Evolutionary conservation across 2,888 invertebrate species (phyloP), one percentile per base, ranked within the genome.

Genomic region (Rhagophthalmus giganteus): DNA sequence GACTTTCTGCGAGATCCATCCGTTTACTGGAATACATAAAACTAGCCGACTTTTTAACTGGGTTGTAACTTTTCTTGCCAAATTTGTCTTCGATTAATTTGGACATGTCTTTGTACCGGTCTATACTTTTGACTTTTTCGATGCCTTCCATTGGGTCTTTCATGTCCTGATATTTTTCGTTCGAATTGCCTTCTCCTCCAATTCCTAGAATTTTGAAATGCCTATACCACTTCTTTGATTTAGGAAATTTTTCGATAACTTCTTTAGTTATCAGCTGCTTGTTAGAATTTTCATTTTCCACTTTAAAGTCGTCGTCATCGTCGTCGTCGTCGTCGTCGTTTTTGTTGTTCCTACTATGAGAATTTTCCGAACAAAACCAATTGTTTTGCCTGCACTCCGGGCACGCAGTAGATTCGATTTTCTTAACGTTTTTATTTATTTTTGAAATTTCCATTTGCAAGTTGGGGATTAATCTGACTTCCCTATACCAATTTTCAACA

Each of bases 61-160:
- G 72, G 50, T 72, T 72, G 46, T 70, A 67, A 30, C 67, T 68
- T 32, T 68, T 70, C 45, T 66, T 65, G 11, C 85, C 84, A 55
- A 86, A 85, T 61, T 81, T 79, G 60, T 86, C 85, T 68, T 85
- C 85, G 55, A 86, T 79, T 47, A 86, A 73, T 66, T 85, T 85
- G 2, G 85, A 81, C 85, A 86, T 85, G 59, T 86, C 86, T 67
- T 85, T 84, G 57, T 86, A 86, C 33, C 86, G 76, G 64, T 86
- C 85, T 69, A 86, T 85, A 52, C 85, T 85, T 72, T 83, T 81
- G 58, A 84, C 81, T 65, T 85, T 85, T 51, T 84, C 83, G 40
- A 80, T 81, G 46, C 77, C 75, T 69, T 85, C 84, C 52, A 84
- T 78, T 1, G 80, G 80, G 63, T 81, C 81, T 66, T 77, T 78